Evolutionary conservation across 2,113 vertebrate genomes (phyloP).

Genomic region (Cryptotis parvus): DNA sequence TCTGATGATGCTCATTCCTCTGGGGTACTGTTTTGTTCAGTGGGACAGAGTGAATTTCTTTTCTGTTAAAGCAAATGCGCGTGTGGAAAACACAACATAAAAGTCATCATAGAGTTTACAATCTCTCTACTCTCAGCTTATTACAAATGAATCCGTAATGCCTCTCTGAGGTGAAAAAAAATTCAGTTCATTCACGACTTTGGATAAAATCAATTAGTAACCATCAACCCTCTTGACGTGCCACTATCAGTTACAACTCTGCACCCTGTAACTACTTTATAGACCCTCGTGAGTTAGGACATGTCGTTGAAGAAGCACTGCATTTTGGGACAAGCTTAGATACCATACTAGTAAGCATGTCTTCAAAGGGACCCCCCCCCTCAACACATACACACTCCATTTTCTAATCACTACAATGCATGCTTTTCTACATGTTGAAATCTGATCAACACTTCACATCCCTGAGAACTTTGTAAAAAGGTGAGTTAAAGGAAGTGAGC

Average conservation of each 20-base stretch:
- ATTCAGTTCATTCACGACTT: neutral
- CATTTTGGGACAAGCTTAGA: neutral
- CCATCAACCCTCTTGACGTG: neutral
- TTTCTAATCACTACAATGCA: neutral
- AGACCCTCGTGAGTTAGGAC: neutral
- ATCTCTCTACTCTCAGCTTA: neutral
- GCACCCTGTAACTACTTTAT: neutral
- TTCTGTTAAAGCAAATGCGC: neutral
- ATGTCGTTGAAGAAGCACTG: neutral
- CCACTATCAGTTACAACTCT: neutral
- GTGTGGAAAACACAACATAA: neutral
- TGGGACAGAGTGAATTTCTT: neutral
- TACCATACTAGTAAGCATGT: neutral
- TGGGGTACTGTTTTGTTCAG: neutral
- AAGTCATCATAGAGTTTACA: conserved; percentile 29
- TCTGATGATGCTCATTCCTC: neutral
- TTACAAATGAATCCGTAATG: neutral
- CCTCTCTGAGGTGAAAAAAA: neutral
- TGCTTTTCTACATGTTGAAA: neutral
- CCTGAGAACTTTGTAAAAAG: neutral
- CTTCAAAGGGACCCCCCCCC: neutral
- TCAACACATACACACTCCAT: too few species aligned
- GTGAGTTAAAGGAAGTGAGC: neutral
- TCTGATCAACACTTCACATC: neutral
- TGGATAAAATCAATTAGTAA: neutral